A percentile compares a stretch with the other conserved stretches of the same genome.
phyloP scores from a whole-genome alignment of 2,888 invertebrate genomes.

The Agelastica alni region DNA sequence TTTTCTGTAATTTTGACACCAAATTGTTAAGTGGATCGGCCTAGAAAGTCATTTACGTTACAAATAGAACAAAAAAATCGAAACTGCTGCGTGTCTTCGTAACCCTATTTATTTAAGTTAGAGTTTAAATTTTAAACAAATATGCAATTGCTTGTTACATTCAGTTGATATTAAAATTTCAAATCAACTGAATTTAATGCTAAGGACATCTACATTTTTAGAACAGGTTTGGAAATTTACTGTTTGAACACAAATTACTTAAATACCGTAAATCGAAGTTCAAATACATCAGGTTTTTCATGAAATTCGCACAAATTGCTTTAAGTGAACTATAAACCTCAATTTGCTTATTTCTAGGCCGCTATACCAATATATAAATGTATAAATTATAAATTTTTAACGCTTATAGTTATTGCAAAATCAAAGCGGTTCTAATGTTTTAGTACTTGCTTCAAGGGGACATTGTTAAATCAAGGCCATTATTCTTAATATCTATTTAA shows the following conservation, averaged over 20 bases:
- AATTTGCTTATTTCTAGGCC: conserved; percentile 37
- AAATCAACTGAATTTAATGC: conserved; percentile 37
- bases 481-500: too few relatives aligned
- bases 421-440: conserved; percentile 1
- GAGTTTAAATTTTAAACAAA: conserved; percentile 13
- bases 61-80: conserved; percentile 6
- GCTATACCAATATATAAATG: conserved; percentile 20
- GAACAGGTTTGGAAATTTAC: conserved; percentile 13
- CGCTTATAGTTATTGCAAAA: conserved; percentile 24
- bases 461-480: background rate
- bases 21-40: too few relatives aligned
- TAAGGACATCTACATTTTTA: conserved; percentile 32
- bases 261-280: conserved; percentile 27
- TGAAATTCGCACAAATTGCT: conserved; percentile 25
- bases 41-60: conserved; percentile 4
- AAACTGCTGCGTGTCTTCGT: background rate
- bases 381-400: conserved; percentile 27
- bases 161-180: conserved; percentile 35
- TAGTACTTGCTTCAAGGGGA: background rate
- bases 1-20: too few relatives aligned
- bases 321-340: conserved; percentile 37
- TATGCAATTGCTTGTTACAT: conserved; percentile 20
- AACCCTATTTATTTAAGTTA: background rate
- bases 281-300: conserved; percentile 26
- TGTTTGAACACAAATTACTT: conserved; percentile 10